These are phyloP conservation scores for Pygoscelis adeliae DNA, from an alignment of 2,113 vertebrate genomes.

Conservation along the genomic window DNA sequence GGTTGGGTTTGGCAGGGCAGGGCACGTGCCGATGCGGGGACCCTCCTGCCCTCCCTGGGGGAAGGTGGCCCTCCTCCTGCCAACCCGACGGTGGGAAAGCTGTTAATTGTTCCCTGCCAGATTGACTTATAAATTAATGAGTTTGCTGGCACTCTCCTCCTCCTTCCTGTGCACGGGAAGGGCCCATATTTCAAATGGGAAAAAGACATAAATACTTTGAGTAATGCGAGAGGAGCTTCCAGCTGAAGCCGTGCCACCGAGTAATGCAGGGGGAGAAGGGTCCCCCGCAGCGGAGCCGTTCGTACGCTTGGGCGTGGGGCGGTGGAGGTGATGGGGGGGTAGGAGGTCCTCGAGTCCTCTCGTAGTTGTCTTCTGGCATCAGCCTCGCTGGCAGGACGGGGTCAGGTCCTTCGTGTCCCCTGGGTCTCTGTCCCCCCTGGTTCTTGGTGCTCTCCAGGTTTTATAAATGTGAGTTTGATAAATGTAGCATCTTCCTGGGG, in stretches of 20 bases:
- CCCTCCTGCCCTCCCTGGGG: neutral
- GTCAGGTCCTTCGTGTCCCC: neutral
- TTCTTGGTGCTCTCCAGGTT: neutral
- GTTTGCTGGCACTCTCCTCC: conserved; percentile 54
- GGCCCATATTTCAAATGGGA: conserved; percentile 31
- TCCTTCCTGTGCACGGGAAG: conserved; percentile 48
- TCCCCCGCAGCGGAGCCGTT: rapidly evolving
- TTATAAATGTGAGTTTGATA: neutral
- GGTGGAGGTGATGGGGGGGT: neutral
- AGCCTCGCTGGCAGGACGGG: rapidly evolving
- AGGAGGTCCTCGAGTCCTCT: rapidly evolving
- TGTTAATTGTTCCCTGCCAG: conserved; percentile 64
- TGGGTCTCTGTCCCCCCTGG: neutral
- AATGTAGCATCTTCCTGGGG: neutral
- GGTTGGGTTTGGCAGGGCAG: neutral
- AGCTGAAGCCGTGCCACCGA: neutral
- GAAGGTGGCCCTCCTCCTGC: neutral
- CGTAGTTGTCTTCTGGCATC: neutral
- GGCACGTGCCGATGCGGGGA: rapidly evolving
- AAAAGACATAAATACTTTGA: conserved; percentile 49
- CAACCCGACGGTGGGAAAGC: neutral
- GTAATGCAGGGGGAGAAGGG: neutral
- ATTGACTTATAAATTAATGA: conserved; percentile 62
- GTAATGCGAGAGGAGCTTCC: conserved; percentile 17
- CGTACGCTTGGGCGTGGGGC: rapidly evolving